Evolutionary conservation across 2,888 invertebrate species (phyloP), one percentile per base, ranked within the genome.

Genomic region (Diarsia brunnea): DNA sequence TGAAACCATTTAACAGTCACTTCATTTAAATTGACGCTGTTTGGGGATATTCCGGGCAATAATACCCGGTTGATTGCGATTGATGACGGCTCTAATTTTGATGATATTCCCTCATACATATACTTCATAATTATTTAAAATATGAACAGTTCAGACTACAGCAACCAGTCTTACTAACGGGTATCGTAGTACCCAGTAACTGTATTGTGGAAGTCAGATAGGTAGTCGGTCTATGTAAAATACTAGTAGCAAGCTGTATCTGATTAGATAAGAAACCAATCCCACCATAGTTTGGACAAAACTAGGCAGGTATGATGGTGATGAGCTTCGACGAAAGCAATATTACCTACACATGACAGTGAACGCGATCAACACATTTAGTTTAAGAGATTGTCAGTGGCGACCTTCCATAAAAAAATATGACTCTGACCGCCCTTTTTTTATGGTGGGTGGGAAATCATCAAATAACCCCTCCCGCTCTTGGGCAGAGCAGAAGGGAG

Each of bases 51-150:
- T 73, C 4, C 47, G 31, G n/a, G 21, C 8, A 16, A 65, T 82
- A 61, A 82, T 65, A 69, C 49, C 21, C n/a, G 27, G n/a, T 24
- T 85, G 38, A 81, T 81, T 81, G 47, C 81, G 45, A 74, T 67
- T 75, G 69, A 70, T 49, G 27, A 31, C n/a, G n/a, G 27, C 19
- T 49, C 38, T 60, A 67, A 85, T 74, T 61, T 63, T 61, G 38
- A 21, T 7, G 12, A 84, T 21, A 61, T 45, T 69, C 43, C 38
- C n/a, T 38, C 19, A 8, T 8, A 38, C 7, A 38, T 8, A 38
- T 38, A 38, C 8, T 38, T 38, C 38, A 38, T 55, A n/a, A n/a
- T n/a, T n/a, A 66, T 73, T 61, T 24, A 76, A 49, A 58, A 7
- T 16, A 61, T 45, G 27, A 66, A 69, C 43, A 66, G 51, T 47